Evolutionary conservation across 2,888 invertebrate species (phyloP), one percentile per base, ranked within the genome.

Genomic region (Acrocera orbiculus): DNA sequence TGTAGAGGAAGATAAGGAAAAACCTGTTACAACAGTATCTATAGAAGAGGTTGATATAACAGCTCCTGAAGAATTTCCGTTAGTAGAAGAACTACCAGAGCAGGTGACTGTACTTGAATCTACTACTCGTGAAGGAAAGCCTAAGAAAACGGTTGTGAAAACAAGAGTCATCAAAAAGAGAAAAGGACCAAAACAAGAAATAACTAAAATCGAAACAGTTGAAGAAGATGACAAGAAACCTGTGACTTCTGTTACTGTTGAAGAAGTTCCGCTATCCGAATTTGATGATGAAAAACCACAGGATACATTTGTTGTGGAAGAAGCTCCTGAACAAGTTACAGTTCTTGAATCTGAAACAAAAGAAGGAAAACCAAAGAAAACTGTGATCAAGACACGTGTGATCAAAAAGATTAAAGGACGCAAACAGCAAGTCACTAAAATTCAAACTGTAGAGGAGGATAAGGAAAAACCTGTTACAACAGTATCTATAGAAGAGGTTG

Each of bases 101-200:
- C 50, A 51, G 40, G 40, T 47, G 8, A 53, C 54, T 31, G 46
- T 64, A 2, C 54, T 58, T 2, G 64, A 65, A 7, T 36, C 63
- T 2, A 25, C 40, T 7, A 61, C 63, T 0, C 44, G 46, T 15
- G 52, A 52, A 36, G 28, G 28, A 8, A 46, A 43, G 34, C 43
- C 44, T 4, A 45, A 36, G 10, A 52, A 42, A 20, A 49, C 47
- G 27, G 41, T 37, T 5, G 46, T 44, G 1, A 46, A 47, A 11
- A 45, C 43, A 30, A 37, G 46, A n/a, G 32, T 33, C 2, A 45
- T 47, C 27, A 45, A 43, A 16, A 44, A 41, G 26, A 36, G 37
- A 0, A 46, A 46, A 26, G 49, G 46, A 4, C 34, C 31, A 10
- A 46, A 52, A 36, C 44, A 48, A 32, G 50, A 53, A 47, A 44